These are phyloP conservation scores for Ichneumoninae sp. DNA, from an alignment of 2,888 invertebrate genomes.

Conservation along the genomic window DNA sequence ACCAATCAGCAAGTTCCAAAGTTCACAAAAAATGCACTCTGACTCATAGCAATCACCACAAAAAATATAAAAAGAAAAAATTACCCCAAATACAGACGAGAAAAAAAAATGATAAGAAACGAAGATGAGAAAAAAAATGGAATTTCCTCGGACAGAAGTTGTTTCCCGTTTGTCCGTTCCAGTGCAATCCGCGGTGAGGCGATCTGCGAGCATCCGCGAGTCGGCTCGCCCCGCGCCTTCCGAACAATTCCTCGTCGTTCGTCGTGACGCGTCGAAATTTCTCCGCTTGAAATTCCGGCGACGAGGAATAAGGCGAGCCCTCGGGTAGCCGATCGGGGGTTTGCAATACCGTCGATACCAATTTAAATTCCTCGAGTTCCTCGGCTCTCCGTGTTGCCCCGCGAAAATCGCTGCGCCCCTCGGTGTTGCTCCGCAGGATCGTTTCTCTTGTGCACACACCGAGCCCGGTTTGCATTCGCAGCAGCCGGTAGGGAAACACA, in stretches of 20 bases:
- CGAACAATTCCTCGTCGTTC: constrained; percentile 28
- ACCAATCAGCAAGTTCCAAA: no score
- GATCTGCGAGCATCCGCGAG: not conserved
- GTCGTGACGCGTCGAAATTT: constrained; percentile 61
- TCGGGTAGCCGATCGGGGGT: constrained; percentile 48
- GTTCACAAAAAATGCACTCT: no score
- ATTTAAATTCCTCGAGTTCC: constrained; percentile 77
- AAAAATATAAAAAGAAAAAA: no score
- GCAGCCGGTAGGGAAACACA: constrained; percentile 32
- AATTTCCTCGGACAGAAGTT: not conserved
- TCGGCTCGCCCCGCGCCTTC: not conserved
- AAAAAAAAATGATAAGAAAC: not conserved
- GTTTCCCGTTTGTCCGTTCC: not conserved
- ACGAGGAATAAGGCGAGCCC: constrained; percentile 48
- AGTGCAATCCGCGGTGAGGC: constrained; percentile 8
- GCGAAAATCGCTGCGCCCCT: constrained; percentile 65
- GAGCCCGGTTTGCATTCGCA: constrained; percentile 36
- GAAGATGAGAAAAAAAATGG: not conserved
- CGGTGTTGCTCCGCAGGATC: constrained; percentile 37
- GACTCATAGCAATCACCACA: no score
- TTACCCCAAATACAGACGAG: no score
- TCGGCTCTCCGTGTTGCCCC: constrained; percentile 48
- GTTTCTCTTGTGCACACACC: constrained; percentile 47
- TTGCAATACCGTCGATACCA: constrained; percentile 72
- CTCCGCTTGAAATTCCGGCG: constrained; percentile 58